Percentiles rank a stretch among this genome's conserved stretches.
phyloP scores from a whole-genome alignment of 2,113 vertebrate species.

The Lagopus leucura region DNA sequence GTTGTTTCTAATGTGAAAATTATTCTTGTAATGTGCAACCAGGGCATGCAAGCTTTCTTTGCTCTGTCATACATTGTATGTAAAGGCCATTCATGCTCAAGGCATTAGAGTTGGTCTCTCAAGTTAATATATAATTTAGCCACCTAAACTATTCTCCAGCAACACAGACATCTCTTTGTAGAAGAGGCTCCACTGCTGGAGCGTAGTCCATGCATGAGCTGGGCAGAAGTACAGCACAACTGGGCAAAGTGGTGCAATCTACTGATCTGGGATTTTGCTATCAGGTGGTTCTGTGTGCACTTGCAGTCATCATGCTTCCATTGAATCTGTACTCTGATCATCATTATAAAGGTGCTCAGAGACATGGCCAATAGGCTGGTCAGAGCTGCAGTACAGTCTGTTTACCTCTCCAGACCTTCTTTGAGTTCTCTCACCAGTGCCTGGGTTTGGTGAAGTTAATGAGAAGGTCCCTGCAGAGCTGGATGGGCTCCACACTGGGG shows the following conservation, averaged over 20 bases:
- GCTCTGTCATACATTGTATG: neutral
- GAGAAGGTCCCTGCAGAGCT: neutral
- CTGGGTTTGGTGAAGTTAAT: neutral
- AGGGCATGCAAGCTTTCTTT: neutral
- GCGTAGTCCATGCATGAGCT: neutral
- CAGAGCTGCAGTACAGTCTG: neutral
- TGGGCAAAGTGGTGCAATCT: neutral
- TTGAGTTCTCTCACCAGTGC: neutral
- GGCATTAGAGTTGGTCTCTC: neutral
- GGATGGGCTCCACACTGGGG: accelerated
- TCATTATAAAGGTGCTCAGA: neutral
- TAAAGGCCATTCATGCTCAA: neutral
- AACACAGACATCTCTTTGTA: neutral
- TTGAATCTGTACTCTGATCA: neutral
- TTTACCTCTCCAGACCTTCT: neutral
- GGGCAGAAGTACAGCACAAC: neutral
- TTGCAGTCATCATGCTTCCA: neutral
- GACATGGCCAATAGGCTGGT: accelerated
- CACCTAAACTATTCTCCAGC: neutral
- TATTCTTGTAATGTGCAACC: neutral
- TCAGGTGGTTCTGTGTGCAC: accelerated
- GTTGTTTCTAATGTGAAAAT: neutral
- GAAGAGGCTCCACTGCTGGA: neutral
- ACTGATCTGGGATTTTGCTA: neutral
- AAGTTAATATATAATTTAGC: neutral